phyloP scores from a whole-genome alignment of 2,888 invertebrate genomes.

The Apamea sordens region DNA sequence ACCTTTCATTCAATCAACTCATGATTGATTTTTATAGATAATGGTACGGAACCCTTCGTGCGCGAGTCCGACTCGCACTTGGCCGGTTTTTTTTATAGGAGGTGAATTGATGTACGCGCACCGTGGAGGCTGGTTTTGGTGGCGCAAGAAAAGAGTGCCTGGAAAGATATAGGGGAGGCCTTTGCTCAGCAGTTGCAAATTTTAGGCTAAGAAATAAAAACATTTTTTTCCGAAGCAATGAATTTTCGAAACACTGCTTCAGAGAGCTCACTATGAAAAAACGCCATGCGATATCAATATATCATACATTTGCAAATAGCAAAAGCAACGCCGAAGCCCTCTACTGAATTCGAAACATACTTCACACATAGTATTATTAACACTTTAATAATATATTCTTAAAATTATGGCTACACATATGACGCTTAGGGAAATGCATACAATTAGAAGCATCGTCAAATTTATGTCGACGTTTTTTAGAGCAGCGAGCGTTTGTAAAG shows the following conservation, averaged over 20 bases:
- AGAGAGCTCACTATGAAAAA: neutral
- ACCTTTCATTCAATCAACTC: too few species aligned
- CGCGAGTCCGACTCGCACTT: too few species aligned
- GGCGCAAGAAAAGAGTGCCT: neutral
- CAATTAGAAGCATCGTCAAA: too few species aligned
- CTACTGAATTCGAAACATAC: neutral
- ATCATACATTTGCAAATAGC: neutral
- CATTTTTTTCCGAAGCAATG: neutral
- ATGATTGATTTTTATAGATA: too few species aligned
- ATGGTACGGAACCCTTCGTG: too few species aligned
- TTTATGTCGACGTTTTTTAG: too few species aligned
- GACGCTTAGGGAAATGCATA: too few species aligned
- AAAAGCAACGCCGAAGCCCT: neutral
- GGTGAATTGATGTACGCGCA: neutral
- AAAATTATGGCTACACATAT: too few species aligned
- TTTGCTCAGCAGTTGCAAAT: neutral
- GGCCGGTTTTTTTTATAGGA: too few species aligned
- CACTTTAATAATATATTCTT: too few species aligned
- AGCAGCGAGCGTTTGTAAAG: too few species aligned
- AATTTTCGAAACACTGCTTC: neutral
- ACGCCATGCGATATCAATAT: neutral
- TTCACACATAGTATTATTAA: too few species aligned
- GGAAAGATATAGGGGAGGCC: neutral
- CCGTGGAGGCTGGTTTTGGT: neutral
- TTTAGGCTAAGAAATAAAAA: neutral